phyloP scores from a whole-genome alignment of 1,140 invertebrate species.

The Rhagoletis zephyria region DNA sequence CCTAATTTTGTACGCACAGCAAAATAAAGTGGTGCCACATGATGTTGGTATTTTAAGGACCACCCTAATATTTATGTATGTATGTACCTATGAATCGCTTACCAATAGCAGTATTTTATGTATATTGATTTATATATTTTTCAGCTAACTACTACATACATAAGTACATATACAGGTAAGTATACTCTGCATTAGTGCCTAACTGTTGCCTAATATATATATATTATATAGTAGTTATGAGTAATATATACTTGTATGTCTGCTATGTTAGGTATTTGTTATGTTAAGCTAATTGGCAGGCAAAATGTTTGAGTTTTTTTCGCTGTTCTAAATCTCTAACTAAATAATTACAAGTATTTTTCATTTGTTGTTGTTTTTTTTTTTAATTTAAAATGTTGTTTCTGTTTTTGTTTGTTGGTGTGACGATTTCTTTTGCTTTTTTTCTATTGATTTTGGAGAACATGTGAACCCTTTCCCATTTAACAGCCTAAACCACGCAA shows the following conservation, averaged over 20 bases:
- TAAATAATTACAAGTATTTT: background rate
- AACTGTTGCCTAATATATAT: background rate
- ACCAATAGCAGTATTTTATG: background rate
- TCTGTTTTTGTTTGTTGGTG: too few relatives aligned
- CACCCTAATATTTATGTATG: too few relatives aligned
- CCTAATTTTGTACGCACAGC: too few relatives aligned
- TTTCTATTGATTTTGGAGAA: constrained; percentile 56
- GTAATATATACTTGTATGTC: background rate
- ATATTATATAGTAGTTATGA: background rate
- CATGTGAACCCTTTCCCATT: constrained; percentile 63
- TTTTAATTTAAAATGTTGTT: background rate
- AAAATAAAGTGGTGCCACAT: too few relatives aligned
- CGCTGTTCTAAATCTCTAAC: background rate
- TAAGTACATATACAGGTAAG: background rate
- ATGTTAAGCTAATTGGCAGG: background rate
- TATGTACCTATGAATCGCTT: background rate
- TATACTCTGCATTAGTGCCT: background rate
- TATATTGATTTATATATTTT: background rate
- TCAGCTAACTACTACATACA: background rate
- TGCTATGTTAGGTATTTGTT: background rate
- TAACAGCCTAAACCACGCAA: constrained; percentile 73
- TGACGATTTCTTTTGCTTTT: too few relatives aligned
- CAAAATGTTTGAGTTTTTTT: constrained; percentile 33
- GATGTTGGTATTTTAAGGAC: too few relatives aligned
- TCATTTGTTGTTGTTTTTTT: background rate